A percentile compares a stretch with the other conserved stretches of the same genome.
Evolutionary conservation across 2,888 invertebrate species (phyloP).

Genomic region (Ormyrus thymus): DNA sequence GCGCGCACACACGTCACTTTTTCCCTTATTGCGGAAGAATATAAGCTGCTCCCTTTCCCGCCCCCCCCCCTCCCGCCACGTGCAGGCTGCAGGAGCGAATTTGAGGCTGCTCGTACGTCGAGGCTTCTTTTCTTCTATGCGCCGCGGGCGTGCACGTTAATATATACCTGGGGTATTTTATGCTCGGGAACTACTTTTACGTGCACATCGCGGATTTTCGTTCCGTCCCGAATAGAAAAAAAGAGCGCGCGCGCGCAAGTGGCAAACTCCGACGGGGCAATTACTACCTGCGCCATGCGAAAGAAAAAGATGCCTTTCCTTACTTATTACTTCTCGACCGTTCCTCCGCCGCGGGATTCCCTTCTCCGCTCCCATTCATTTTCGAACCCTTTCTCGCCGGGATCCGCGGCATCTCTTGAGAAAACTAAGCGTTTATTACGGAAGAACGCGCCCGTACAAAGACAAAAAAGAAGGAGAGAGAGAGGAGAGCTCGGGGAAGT

Average conservation of each 20-base stretch:
- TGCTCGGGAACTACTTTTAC: background rate
- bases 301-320: background rate
- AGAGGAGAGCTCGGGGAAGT: background rate
- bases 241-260: constrained; percentile 16
- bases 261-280: constrained; percentile 24
- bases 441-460: constrained; percentile 48
- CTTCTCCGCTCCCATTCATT: constrained; percentile 28
- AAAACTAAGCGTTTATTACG: constrained; percentile 51
- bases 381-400: constrained; percentile 23
- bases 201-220: background rate
- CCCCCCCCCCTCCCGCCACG: background rate
- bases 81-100: constrained; percentile 33
- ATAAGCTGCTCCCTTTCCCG: constrained; percentile 36
- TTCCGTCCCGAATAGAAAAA: constrained; percentile 1
- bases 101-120: constrained; percentile 15
- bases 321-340: constrained; percentile 38
- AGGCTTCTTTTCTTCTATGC: background rate
- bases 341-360: background rate
- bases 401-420: constrained; percentile 41
- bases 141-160: constrained; percentile 21
- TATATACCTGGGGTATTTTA: background rate
- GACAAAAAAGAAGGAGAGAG: constrained; percentile 8
- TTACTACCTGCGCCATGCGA: constrained; percentile 4
- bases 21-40: constrained; percentile 48
- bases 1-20: constrained; percentile 51